Evolutionary conservation across 2,797 vertebrate genomes (phyloP).

Genomic region (Gorsachius magnificus): DNA sequence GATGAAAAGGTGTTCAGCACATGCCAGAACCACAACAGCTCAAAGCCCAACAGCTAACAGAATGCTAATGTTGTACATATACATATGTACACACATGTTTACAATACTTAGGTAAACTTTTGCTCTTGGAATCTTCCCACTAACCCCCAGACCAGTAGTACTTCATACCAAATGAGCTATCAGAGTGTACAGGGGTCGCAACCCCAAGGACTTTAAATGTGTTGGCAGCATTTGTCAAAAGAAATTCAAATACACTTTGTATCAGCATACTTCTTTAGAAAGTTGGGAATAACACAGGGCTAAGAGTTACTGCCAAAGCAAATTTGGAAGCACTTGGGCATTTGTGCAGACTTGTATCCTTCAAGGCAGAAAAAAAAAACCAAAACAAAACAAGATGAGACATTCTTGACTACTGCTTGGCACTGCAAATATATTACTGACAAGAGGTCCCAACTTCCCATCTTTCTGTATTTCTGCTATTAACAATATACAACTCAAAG

Average conservation of each 20-base stretch:
- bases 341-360: slow-evolving; percentile 20
- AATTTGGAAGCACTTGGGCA: neutral
- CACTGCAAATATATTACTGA: neutral
- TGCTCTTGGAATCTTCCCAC: neutral
- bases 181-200: neutral
- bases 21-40: neutral
- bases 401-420: slow-evolving; percentile 32
- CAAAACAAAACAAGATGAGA: neutral
- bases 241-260: neutral
- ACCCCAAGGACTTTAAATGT: neutral
- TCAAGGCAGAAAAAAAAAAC: neutral
- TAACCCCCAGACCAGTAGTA: neutral
- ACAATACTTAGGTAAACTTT: neutral
- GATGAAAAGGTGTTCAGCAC: neutral
- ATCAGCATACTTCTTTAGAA: neutral
- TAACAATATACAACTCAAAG: neutral
- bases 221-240: neutral
- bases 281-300: neutral
- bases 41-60: neutral
- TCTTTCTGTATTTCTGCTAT: neutral
- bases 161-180: neutral
- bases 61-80: neutral
- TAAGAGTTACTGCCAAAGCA: neutral
- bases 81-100: neutral
- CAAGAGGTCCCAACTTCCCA: neutral